Evolutionary conservation across 2,888 invertebrate genomes (phyloP), one percentile per base, ranked within the genome.

Genomic region (Eumerus sabulonum): DNA sequence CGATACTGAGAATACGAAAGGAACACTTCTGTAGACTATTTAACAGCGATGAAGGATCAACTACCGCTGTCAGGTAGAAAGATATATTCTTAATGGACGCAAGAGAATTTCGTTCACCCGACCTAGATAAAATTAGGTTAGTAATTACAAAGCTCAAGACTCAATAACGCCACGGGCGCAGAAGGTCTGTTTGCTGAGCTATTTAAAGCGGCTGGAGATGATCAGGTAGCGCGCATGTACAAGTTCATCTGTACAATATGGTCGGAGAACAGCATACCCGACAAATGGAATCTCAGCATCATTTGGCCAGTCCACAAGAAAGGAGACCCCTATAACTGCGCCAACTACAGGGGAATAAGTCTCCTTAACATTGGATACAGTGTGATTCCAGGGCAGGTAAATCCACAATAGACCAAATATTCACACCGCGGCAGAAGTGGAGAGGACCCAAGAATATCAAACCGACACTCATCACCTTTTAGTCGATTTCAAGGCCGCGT

Each of bases 291-390:
- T 14, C 42, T 44, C 42, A 44, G 42, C 42, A 44, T n/a, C 13
- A 13, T 44, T 44, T 44, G 42, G n/a, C 42, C 42, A 13, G 14
- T 44, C 42, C 42, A 44, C 42, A 44, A 44, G 13, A 44, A 44
- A 44, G 42, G 42, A 44, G 42, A 44, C 42, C 42, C 13, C 14
- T 14, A 27, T 9, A 44, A 44, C 13, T 50, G 59, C 27, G 13
- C 42, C 40, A 68, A 68, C 50, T 50, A 50, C n/a, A 36, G 51
- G 5, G 51, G 68, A 4, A 59, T 59, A 19, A 68, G 59, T 40
- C 50, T 68, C n/a, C 44, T 70, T 2, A 40, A 42, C 51, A 44
- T 70, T 3, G 53, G 2, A 2, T 27, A 4, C 27, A 27, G 27
- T 27, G 27, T 27, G 27, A 7, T 7, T 27, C 7, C 27, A 27